A percentile compares a stretch with the other conserved stretches of the same genome.
Evolutionary conservation across 1,140 invertebrate species (phyloP).

Genomic region (Steinernema feltiae): DNA sequence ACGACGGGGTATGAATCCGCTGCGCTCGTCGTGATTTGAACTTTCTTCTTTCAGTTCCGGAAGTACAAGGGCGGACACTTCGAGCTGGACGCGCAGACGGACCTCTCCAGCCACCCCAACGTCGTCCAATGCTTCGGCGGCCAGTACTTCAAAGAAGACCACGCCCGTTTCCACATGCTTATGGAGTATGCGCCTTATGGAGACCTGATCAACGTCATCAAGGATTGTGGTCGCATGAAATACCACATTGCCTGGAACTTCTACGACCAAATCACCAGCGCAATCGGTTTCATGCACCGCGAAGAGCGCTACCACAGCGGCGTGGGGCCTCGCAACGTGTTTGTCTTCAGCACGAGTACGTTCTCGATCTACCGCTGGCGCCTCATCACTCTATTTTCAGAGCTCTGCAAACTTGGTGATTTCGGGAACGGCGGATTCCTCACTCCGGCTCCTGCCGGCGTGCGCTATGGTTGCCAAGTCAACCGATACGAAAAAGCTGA

Average conservation of each 20-base stretch:
- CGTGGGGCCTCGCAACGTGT: neutral
- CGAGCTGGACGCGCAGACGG: too few species aligned
- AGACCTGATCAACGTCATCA: neutral
- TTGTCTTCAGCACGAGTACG: neutral
- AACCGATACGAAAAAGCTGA: neutral
- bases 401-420: neutral
- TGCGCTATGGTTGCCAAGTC: neutral
- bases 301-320: neutral
- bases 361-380: neutral
- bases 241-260: neutral
- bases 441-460: too few species aligned
- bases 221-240: neutral
- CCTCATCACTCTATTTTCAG: neutral
- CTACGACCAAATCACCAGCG: neutral
- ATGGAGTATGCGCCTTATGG: neutral
- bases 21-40: too few species aligned
- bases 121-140: too few species aligned
- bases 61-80: too few species aligned
- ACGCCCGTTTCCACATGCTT: neutral
- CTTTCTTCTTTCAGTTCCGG: too few species aligned
- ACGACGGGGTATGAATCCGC: too few species aligned
- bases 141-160: too few species aligned
- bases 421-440: neutral
- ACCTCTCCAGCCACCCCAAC: too few species aligned
- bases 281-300: neutral